Evolutionary conservation across 2,888 invertebrate genomes (phyloP).

Genomic region (Drosophila greeni): DNA sequence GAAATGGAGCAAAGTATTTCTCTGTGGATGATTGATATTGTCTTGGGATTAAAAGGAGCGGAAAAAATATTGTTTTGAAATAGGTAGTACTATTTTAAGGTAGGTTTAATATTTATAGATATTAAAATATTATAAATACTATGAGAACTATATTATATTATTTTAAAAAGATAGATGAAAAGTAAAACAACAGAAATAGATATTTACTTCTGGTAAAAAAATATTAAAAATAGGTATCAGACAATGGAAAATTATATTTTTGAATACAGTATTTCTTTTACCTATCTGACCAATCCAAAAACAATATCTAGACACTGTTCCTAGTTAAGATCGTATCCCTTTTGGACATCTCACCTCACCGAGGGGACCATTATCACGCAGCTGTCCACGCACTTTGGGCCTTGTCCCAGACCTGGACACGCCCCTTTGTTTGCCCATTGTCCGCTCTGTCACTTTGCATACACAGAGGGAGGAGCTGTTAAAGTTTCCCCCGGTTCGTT

Average conservation of each 20-base stretch:
- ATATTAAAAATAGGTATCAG: not conserved
- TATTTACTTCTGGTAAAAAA: too few species aligned
- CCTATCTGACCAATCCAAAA: not conserved
- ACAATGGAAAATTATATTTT: not conserved
- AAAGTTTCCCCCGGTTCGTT: constrained; percentile 30
- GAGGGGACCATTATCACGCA: constrained; percentile 18
- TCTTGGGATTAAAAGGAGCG: not conserved
- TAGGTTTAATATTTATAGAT: too few species aligned
- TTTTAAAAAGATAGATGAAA: too few species aligned
- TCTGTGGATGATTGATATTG: not conserved
- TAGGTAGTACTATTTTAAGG: not conserved
- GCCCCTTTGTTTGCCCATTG: constrained; percentile 57
- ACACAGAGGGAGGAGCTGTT: constrained; percentile 49
- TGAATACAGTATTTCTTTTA: too few species aligned
- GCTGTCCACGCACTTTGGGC: constrained; percentile 21
- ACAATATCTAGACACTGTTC: not conserved
- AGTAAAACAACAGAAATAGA: too few species aligned
- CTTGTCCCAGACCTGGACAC: constrained; percentile 20
- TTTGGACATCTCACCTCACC: not conserved
- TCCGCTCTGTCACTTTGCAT: constrained; percentile 58
- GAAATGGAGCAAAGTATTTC: not conserved
- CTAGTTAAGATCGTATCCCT: constrained; percentile 1
- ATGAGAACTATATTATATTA: too few species aligned
- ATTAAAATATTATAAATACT: too few species aligned
- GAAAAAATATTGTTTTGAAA: not conserved